Percentiles rank a stretch among this genome's conserved stretches.
Evolutionary conservation across 2,113 vertebrate genomes (phyloP).

Genomic region (Xerus inauris): DNA sequence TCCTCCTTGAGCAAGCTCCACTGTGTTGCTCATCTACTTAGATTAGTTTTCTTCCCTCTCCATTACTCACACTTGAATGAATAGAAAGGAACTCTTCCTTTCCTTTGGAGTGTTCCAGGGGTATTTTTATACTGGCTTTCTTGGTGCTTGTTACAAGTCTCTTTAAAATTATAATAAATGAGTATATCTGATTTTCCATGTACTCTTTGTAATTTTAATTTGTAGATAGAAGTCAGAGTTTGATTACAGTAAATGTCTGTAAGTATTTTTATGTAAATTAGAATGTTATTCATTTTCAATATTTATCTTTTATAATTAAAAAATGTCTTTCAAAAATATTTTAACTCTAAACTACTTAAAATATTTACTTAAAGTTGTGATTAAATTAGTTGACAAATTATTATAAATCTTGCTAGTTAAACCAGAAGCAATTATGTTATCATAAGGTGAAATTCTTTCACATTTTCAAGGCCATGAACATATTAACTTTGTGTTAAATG

Average conservation of each 20-base stretch:
- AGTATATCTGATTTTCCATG: not conserved
- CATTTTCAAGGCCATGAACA: not conserved
- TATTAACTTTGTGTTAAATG: not conserved
- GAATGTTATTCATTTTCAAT: not conserved
- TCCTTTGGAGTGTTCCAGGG: not conserved
- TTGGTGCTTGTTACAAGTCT: not conserved
- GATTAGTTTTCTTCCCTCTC: not conserved
- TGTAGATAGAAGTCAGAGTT: not conserved
- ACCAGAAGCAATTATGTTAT: not conserved
- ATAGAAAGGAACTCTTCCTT: not conserved
- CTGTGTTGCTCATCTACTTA: fast-evolving
- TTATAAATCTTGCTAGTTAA: not conserved
- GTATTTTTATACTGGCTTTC: not conserved
- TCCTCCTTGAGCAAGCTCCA: not conserved
- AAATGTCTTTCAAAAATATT: not conserved
- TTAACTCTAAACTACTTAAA: not conserved
- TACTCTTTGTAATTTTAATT: constrained; percentile 29
- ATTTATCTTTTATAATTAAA: constrained; percentile 18
- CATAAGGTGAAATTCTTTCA: not conserved
- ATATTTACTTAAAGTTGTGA: constrained; percentile 37
- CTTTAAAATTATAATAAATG: not conserved
- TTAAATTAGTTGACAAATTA: not conserved
- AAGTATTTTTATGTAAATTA: not conserved
- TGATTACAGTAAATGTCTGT: constrained; percentile 1
- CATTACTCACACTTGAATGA: not conserved